These are phyloP conservation scores for Anoncus sp. DNA, from an alignment of 2,888 invertebrate species.

Conservation along the genomic window DNA sequence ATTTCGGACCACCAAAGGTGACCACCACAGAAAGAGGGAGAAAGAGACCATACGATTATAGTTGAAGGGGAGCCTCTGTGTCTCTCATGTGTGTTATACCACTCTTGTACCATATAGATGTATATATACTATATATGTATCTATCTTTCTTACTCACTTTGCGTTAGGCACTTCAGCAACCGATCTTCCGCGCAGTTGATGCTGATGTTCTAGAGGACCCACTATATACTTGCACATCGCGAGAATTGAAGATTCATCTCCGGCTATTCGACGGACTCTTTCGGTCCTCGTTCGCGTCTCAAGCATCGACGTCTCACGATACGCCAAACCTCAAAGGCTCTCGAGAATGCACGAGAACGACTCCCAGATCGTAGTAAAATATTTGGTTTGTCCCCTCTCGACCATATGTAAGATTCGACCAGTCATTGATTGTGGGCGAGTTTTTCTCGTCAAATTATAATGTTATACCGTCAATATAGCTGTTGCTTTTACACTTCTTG, in stretches of 20 bases:
- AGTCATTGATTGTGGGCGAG: conserved; percentile 9
- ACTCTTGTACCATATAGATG: conserved; percentile 33
- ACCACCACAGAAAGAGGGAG: conserved; percentile 63
- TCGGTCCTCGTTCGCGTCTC: conserved; percentile 57
- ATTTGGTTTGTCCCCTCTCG: conserved; percentile 36
- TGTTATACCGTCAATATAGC: neutral
- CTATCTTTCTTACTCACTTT: conserved; percentile 37
- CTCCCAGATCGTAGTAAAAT: conserved; percentile 43
- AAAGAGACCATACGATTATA: conserved; percentile 55
- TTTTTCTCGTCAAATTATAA: conserved; percentile 22
- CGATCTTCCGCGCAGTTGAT: conserved; percentile 65
- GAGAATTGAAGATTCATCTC: conserved; percentile 81
- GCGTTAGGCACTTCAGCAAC: conserved; percentile 75
- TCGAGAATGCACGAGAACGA: conserved; percentile 28
- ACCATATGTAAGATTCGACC: neutral
- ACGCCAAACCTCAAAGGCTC: conserved; percentile 41
- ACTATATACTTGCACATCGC: conserved; percentile 63
- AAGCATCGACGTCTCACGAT: conserved; percentile 74
- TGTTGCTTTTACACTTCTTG: neutral
- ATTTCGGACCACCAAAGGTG: conserved; percentile 82
- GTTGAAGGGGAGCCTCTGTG: conserved; percentile 59
- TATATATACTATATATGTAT: conserved; percentile 7
- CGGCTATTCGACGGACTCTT: conserved; percentile 74
- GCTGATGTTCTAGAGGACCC: conserved; percentile 63
- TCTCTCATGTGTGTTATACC: conserved; percentile 47